phyloP scores from a whole-genome alignment of 37 sponge, comb jelly and placozoan species.

The Ianthella basta region DNA sequence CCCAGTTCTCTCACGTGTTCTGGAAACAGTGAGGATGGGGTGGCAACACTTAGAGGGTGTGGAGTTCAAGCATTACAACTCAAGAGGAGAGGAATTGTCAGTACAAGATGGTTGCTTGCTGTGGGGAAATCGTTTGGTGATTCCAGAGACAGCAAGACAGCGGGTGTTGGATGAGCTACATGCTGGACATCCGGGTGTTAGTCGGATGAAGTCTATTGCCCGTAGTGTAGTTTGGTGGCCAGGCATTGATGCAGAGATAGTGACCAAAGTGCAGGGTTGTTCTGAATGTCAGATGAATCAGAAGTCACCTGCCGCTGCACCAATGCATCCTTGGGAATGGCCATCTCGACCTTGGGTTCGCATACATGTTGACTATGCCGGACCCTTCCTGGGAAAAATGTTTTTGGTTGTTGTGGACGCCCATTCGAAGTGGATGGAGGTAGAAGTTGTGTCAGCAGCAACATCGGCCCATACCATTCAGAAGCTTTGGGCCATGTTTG shows the following conservation, averaged over 20 bases:
- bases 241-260: background rate
- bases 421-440: conserved; percentile 38
- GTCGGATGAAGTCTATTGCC: background rate
- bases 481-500: conserved; percentile 25
- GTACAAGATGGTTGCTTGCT: background rate
- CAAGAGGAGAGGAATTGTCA: background rate
- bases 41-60: background rate
- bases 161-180: background rate
- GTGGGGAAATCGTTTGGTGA: background rate
- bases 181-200: conserved; percentile 11
- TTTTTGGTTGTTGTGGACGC: conserved; percentile 37
- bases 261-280: background rate
- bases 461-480: conserved; percentile 31
- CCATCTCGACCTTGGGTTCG: conserved; percentile 25
- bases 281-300: background rate
- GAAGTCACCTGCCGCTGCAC: background rate
- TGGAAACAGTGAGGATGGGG: too few relatives aligned
- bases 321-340: conserved; percentile 29
- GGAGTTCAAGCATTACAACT: background rate
- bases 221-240: conserved; percentile 30
- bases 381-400: conserved; percentile 22
- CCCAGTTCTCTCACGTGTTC: too few relatives aligned
- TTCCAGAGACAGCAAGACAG: background rate
- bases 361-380: conserved; percentile 19
- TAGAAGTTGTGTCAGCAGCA: conserved; percentile 5